phyloP scores from a whole-genome alignment of 2,888 invertebrate species.

The Malthinus flaveolus region DNA sequence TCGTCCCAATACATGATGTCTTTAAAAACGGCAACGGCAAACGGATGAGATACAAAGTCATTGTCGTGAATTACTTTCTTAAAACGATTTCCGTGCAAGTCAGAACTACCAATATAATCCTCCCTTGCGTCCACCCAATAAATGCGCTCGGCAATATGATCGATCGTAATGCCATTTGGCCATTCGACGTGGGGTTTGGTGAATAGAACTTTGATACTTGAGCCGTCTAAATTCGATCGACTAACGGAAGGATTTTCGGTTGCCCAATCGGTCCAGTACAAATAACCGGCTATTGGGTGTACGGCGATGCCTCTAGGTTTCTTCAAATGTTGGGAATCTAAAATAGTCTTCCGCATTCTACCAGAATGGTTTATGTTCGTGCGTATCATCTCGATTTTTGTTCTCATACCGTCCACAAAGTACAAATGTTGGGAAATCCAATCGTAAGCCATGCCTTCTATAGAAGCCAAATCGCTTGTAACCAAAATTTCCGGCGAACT shows the following conservation, averaged over 20 bases:
- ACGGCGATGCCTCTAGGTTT: slow-evolving; percentile 82
- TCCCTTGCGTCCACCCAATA: slow-evolving; percentile 88
- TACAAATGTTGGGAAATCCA: slow-evolving; percentile 87
- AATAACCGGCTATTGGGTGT: slow-evolving; percentile 78
- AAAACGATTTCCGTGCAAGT: slow-evolving; percentile 70
- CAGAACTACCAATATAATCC: slow-evolving; percentile 79
- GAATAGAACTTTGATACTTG: slow-evolving; percentile 66
- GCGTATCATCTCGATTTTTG: slow-evolving; percentile 80
- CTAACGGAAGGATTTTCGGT: slow-evolving; percentile 75
- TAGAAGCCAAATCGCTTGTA: slow-evolving; percentile 73
- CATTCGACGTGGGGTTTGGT: slow-evolving; percentile 71
- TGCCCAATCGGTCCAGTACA: slow-evolving; percentile 92
- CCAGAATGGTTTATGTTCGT: slow-evolving; percentile 66
- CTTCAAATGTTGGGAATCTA: slow-evolving; percentile 52
- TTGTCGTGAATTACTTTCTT: slow-evolving; percentile 64
- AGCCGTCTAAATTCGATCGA: slow-evolving; percentile 79
- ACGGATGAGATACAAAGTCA: slow-evolving; percentile 77
- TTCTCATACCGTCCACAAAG: slow-evolving; percentile 81
- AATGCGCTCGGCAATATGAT: slow-evolving; percentile 77
- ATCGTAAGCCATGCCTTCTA: slow-evolving; percentile 88
- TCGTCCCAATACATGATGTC: slow-evolving; percentile 89
- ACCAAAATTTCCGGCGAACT: slow-evolving; percentile 70
- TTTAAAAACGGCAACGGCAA: slow-evolving; percentile 84
- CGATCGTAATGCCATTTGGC: slow-evolving; percentile 87
- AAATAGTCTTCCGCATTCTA: slow-evolving; percentile 75